phyloP scores from a whole-genome alignment of 2,113 vertebrate genomes.

The Megaceryle torquata region DNA sequence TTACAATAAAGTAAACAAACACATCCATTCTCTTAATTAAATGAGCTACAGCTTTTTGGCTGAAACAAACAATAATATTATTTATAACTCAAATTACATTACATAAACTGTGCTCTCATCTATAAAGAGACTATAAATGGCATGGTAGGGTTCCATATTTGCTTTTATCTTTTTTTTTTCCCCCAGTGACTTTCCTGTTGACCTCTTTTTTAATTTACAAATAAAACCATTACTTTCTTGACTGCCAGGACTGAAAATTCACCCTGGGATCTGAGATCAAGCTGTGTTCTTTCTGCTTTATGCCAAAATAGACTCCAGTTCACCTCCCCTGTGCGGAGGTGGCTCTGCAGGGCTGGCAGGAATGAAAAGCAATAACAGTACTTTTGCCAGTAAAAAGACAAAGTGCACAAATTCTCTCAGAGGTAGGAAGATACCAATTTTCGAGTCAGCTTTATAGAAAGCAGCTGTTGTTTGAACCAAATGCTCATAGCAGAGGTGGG shows the following conservation, averaged over 20 bases:
- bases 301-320: conserved; percentile 57
- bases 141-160: conserved; percentile 22
- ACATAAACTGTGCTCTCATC: background rate
- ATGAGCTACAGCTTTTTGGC: conserved; percentile 27
- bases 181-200: conserved; percentile 1
- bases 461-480: conserved; percentile 7
- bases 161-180: background rate
- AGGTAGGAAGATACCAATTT: conserved; percentile 43
- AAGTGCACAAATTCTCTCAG: background rate
- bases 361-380: conserved; percentile 36
- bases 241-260: conserved; percentile 33
- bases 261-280: conserved; percentile 39
- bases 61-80: conserved; percentile 41
- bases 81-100: conserved; percentile 44
- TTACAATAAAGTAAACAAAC: background rate
- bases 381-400: conserved; percentile 41
- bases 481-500: background rate
- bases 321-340: background rate
- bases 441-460: conserved; percentile 25
- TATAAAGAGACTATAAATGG: conserved; percentile 23
- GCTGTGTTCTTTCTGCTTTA: conserved; percentile 37
- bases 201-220: conserved; percentile 50
- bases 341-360: conserved; percentile 26
- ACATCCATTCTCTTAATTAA: background rate
- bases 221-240: conserved; percentile 27